Evolutionary conservation across 2,113 vertebrate genomes (phyloP).

Genomic region (Mola mola): DNA sequence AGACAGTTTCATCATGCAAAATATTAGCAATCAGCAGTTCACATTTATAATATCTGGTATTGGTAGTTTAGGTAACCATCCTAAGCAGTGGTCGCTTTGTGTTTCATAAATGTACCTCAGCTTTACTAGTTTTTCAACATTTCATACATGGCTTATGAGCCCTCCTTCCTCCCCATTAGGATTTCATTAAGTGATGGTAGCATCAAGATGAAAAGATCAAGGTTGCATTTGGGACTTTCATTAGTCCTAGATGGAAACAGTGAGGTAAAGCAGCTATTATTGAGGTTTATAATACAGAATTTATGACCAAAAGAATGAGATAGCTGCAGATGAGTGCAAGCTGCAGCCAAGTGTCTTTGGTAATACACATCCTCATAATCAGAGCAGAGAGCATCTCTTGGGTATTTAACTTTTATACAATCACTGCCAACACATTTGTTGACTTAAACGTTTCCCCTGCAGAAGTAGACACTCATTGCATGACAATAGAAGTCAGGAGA

Average conservation of each 20-base stretch:
- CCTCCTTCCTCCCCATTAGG: constrained; percentile 31
- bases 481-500: constrained; percentile 5
- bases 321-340: constrained; percentile 25
- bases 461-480: neutral
- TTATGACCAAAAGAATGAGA: constrained; percentile 17
- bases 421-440: constrained; percentile 37
- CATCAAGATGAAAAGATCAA: constrained; percentile 57
- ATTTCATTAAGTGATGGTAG: constrained; percentile 54
- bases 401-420: constrained; percentile 39
- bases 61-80: too few relatives aligned
- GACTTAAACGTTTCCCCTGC: constrained; percentile 35
- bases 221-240: constrained; percentile 31
- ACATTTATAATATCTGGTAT: constrained; percentile 1
- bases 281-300: constrained; percentile 30
- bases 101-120: too few relatives aligned
- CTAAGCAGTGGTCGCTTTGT: too few relatives aligned
- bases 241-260: too few relatives aligned
- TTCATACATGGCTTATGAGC: too few relatives aligned
- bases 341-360: constrained; percentile 45
- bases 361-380: constrained; percentile 27
- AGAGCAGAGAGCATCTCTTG: constrained; percentile 32
- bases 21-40: neutral
- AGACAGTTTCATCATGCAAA: neutral
- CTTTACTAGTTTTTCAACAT: too few relatives aligned
- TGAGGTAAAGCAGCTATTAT: constrained; percentile 36